A percentile compares a stretch with the other conserved stretches of the same genome.
Evolutionary conservation across 1,140 invertebrate species (phyloP).

Genomic region (Kradibia gibbosae): DNA sequence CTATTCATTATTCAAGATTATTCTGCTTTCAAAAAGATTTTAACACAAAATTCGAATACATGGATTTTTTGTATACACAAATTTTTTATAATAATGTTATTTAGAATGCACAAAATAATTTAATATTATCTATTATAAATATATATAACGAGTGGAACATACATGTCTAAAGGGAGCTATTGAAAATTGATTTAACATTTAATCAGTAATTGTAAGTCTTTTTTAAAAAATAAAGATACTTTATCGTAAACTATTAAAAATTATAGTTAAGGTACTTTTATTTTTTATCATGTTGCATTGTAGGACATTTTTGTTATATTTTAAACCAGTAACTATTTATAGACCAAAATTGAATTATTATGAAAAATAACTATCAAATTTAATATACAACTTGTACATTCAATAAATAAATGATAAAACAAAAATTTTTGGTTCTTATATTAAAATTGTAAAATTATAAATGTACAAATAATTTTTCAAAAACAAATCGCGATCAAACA

Average conservation of each 20-base stretch:
- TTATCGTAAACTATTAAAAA: neutral
- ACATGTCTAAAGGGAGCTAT: neutral
- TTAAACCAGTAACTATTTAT: constrained; percentile 27
- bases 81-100: neutral
- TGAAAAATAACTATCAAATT: constrained; percentile 19
- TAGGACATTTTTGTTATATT: constrained; percentile 15
- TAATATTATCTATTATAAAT: constrained; percentile 6
- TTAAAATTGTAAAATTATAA: constrained; percentile 4
- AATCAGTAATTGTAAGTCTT: constrained; percentile 36
- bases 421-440: neutral
- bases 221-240: no score
- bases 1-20: constrained; percentile 5
- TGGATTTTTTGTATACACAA: neutral
- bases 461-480: neutral
- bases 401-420: neutral
- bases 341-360: constrained; percentile 13
- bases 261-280: constrained; percentile 1
- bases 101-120: constrained; percentile 20
- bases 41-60: constrained; percentile 2
- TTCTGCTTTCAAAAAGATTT: constrained; percentile 19
- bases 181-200: constrained; percentile 46
- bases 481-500: constrained; percentile 5
- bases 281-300: no score
- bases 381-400: constrained; percentile 7
- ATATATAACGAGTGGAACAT: neutral